phyloP scores from a whole-genome alignment of 92 coral and sea anemone genomes.

The Diadumene lineata region DNA sequence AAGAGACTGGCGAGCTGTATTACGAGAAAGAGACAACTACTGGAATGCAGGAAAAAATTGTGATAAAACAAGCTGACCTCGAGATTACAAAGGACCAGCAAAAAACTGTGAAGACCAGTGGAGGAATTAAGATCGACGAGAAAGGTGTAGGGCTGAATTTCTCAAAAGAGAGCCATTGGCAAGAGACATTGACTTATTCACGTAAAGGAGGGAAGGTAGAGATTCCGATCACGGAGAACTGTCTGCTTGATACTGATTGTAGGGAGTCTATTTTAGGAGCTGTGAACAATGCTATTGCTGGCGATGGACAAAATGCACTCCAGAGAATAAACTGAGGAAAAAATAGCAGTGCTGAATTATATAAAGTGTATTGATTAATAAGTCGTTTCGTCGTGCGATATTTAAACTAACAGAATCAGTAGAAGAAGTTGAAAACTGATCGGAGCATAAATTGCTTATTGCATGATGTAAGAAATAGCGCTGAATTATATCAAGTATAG shows the following conservation, averaged over 20 bases:
- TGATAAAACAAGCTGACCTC: conserved; percentile 9
- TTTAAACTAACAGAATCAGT: no score
- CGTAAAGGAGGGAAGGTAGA: conserved; percentile 18
- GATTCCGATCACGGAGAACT: conserved; percentile 17
- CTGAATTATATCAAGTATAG: no score
- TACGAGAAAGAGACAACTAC: conserved; percentile 26
- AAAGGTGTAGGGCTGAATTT: conserved; percentile 17
- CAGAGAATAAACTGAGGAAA: conserved; percentile 5
- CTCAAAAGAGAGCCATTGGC: conserved; percentile 12
- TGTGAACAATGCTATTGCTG: conserved; percentile 6
- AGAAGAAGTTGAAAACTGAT: no score
- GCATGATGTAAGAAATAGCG: no score
- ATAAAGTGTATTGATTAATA: no score
- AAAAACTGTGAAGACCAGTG: background rate
- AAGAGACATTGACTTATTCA: background rate
- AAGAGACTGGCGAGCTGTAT: conserved; percentile 23
- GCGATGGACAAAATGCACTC: background rate
- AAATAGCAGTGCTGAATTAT: no score
- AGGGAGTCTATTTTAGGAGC: conserved; percentile 1
- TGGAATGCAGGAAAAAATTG: conserved; percentile 17
- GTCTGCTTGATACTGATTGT: conserved; percentile 35
- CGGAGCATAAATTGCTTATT: no score
- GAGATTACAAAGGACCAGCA: background rate
- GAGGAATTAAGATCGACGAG: conserved; percentile 1
- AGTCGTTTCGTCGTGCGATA: no score